Conservation (phyloP, 2,888 invertebrate species). For the Brachyopa scutellaris region DNA sequence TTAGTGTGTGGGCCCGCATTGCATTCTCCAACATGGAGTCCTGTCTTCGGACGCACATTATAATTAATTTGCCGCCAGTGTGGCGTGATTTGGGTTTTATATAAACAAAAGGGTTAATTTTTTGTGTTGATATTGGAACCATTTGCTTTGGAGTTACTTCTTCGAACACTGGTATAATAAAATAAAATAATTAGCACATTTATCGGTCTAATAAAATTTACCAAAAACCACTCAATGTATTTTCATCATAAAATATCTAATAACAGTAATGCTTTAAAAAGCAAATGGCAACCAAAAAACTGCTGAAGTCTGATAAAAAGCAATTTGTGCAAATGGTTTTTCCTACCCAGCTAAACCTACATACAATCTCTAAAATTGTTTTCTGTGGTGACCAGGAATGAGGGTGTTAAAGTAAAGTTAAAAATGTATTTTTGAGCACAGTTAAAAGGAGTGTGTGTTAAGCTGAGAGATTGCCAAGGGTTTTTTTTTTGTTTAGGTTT, state of each 20-base stretch:
- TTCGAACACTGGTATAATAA: neutral
- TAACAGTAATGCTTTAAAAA: conserved; percentile 5
- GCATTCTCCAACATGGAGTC: too few relatives aligned
- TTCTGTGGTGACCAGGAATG: neutral
- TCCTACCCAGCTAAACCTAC: neutral
- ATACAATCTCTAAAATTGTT: neutral
- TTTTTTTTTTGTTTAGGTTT: neutral
- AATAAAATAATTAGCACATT: neutral
- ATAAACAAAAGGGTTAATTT: conserved; percentile 7
- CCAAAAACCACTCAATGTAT: too few relatives aligned
- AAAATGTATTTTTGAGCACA: neutral
- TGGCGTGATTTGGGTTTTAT: neutral
- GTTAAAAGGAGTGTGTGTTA: neutral
- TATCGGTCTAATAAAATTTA: too few relatives aligned
- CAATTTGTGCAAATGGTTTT: conserved; percentile 4
- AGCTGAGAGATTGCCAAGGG: neutral
- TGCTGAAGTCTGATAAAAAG: neutral
- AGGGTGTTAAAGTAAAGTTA: conserved; percentile 17
- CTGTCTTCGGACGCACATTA: too few relatives aligned
- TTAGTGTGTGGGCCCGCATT: too few relatives aligned
- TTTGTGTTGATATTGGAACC: neutral
- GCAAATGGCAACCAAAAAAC: neutral
- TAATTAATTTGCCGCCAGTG: neutral
- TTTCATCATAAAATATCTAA: neutral
- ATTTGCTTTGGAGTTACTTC: neutral